Base-by-base conservation (phyloP, 2,888 invertebrate species). In the Chymomyza procnemis region DNA sequence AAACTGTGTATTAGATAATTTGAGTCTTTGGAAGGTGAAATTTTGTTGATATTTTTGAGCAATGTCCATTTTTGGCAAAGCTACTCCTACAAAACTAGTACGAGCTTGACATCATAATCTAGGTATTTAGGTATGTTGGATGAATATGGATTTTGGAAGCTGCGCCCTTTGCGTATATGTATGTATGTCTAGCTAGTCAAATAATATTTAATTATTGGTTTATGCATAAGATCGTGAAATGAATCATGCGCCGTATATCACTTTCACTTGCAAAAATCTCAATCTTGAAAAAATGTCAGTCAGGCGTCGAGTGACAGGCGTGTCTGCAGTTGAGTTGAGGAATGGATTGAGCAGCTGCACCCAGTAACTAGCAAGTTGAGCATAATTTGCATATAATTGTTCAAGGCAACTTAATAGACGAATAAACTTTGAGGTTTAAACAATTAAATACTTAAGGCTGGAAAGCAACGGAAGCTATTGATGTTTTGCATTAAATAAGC, bases 181-280 rank as follows among this genome's bases (percentile, higher is more conserved):
- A 62, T 61, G 65, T 65, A 56, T 67, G 79, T 79, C 75, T 60
- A 41, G 18, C 30, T 58, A 52, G 14, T 69, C 69, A 41, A 41
- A 41, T 12, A 12, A 41, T 41, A 41, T 12, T 41, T 41, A 41
- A 41, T 41, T 41, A 41, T 41, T 41, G 34, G 34, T 41, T 41
- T 41, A 41, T 41, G 34, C 34, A 41, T 41, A 41, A 12, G 12
- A 41, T 58, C 63, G 64, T 19, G 19, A 76, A 61, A 76, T 86
- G 81, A 82, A 70, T 86, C 81, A 81, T 85, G 70, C 71, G 71
- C 73, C 76, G 78, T 86, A 81, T 79, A 86, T 82, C 81, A 84
- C 81, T 82, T 82, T 82, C 81, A 82, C 81, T 86, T 72, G 85
- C 68, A 65, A 69, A 73, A 83, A 73, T 41, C 34, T 41, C 34